A percentile compares a stretch with the other conserved stretches of the same genome.
These are phyloP conservation scores for Chelon labrosus DNA, from an alignment of 2,797 vertebrate species.

Conservation along the genomic window DNA sequence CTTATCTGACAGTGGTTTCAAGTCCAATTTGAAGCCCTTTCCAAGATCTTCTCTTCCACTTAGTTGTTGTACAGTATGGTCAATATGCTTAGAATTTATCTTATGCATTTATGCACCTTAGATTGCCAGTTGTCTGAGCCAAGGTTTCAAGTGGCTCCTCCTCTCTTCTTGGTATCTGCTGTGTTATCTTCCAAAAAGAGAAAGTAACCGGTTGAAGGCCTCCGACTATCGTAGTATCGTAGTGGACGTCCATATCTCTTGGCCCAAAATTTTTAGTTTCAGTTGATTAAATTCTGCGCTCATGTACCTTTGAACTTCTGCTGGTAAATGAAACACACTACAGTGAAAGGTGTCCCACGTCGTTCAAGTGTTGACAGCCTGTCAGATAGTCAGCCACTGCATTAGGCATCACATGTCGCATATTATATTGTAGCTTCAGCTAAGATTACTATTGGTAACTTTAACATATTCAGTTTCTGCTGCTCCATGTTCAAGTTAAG, in stretches of 20 bases:
- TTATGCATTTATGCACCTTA: neutral
- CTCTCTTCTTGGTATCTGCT: neutral
- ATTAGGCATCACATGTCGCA: no score
- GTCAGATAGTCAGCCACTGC: no score
- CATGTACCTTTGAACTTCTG: no score
- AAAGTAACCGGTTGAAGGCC: neutral
- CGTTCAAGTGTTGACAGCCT: no score
- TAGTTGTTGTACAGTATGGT: neutral
- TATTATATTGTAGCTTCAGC: no score
- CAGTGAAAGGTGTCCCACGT: no score
- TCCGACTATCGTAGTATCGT: neutral
- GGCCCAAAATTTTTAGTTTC: no score
- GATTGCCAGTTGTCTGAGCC: neutral
- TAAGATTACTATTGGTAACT: no score
- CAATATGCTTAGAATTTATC: neutral
- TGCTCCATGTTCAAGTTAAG: no score
- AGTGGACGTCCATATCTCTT: neutral
- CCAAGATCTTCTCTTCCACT: slow-evolving; percentile 37
- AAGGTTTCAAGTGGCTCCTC: neutral
- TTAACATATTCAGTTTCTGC: no score
- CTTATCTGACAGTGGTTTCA: slow-evolving; percentile 57
- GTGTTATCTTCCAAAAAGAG: neutral
- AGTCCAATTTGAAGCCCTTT: slow-evolving; percentile 45
- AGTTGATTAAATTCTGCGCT: no score
- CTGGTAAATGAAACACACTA: no score